These are phyloP conservation scores for Corvus moneduloides DNA, from an alignment of 2,113 vertebrate species.

Conservation along the genomic window DNA sequence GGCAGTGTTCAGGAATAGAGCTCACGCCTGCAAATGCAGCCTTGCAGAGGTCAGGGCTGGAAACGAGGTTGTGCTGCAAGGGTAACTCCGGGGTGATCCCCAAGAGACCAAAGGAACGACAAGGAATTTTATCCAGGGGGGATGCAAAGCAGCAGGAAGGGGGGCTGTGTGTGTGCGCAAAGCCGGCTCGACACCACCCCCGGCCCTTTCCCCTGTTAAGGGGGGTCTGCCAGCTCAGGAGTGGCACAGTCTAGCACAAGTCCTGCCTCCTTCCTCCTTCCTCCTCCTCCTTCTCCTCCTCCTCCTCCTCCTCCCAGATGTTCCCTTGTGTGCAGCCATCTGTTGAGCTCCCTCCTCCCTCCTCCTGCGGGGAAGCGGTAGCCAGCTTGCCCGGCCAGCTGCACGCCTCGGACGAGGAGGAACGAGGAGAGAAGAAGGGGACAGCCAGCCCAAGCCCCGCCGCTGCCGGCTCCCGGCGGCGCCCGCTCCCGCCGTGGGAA, in stretches of 20 bases:
- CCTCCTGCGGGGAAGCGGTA: slow-evolving; percentile 13
- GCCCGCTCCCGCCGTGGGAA: not conserved
- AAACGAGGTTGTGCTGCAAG: not conserved
- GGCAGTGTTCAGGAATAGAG: not conserved
- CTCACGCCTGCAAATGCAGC: not conserved
- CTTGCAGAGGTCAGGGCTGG: not conserved
- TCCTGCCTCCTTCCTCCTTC: slow-evolving; percentile 17
- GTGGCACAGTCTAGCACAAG: not conserved
- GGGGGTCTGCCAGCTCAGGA: slow-evolving; percentile 10
- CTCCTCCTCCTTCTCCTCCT: not conserved
- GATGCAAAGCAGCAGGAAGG: not conserved
- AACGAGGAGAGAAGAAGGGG: not conserved
- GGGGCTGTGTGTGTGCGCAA: not conserved
- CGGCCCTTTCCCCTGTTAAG: not conserved
- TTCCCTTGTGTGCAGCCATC: slow-evolving; percentile 59
- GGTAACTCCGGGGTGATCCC: not conserved
- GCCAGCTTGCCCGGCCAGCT: slow-evolving; percentile 44
- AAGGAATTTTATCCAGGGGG: not conserved
- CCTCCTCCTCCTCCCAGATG: slow-evolving; percentile 45
- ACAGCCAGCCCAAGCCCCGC: not conserved
- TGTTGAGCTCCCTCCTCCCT: slow-evolving; percentile 45
- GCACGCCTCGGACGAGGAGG: not conserved
- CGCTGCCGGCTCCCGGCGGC: not conserved
- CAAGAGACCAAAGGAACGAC: not conserved
- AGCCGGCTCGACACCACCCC: not conserved